These are phyloP conservation scores for Etheostoma spectabile DNA, from an alignment of 2,113 vertebrate species.

Conservation along the genomic window DNA sequence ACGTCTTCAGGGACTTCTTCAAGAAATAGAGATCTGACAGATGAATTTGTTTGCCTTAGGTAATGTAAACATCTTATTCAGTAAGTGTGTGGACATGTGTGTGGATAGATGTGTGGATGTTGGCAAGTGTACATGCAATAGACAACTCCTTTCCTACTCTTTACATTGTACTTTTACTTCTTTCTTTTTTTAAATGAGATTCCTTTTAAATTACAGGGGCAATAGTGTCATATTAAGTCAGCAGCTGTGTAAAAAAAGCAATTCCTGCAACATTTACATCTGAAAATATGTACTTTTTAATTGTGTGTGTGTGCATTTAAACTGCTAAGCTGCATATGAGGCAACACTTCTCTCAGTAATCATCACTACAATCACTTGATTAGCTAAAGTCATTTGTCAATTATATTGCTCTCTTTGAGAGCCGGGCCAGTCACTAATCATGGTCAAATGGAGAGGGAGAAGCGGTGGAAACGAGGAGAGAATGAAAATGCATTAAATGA, in stretches of 20 bases:
- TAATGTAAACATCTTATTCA: slow-evolving; percentile 47
- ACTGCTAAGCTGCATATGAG: slow-evolving; percentile 13
- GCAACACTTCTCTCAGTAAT: slow-evolving; percentile 30
- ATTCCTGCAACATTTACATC: neutral
- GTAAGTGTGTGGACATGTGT: neutral
- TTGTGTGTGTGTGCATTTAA: slow-evolving; percentile 19
- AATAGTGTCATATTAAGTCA: slow-evolving; percentile 17
- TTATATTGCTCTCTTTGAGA: slow-evolving; percentile 61
- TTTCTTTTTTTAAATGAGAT: neutral
- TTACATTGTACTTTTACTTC: too few species aligned
- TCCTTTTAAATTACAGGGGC: neutral
- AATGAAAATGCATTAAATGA: slow-evolving; percentile 64
- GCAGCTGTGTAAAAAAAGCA: neutral
- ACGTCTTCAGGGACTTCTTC: slow-evolving; percentile 44
- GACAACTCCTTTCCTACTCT: neutral
- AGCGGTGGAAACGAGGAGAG: slow-evolving; percentile 38
- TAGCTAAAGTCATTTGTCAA: slow-evolving; percentile 69
- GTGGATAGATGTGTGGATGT: neutral
- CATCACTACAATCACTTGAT: slow-evolving; percentile 67
- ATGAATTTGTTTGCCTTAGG: slow-evolving; percentile 40
- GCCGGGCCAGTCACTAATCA: slow-evolving; percentile 59
- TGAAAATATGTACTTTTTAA: slow-evolving; percentile 17
- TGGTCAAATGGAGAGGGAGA: slow-evolving; percentile 57
- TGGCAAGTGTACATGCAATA: neutral
- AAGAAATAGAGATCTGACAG: slow-evolving; percentile 31